phyloP scores from a whole-genome alignment of 2,888 invertebrate genomes.

The Pyrocoelia pectoralis region DNA sequence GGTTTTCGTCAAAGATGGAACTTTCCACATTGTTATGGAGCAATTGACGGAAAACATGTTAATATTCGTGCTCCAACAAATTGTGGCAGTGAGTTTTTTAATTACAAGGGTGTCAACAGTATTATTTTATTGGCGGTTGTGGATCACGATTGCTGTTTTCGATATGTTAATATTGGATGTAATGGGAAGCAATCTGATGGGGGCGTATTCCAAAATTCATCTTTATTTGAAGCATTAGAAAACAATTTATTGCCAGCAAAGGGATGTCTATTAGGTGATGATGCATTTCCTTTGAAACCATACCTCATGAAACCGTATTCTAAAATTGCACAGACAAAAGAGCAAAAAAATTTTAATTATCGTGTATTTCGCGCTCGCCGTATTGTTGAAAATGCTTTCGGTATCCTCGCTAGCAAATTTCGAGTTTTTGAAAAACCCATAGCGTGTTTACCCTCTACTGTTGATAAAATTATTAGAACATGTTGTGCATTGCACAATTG shows the following conservation, averaged over 20 bases:
- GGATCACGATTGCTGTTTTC: constrained; percentile 39
- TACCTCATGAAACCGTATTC: background rate
- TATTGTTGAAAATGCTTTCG: too few species aligned
- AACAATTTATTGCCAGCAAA: constrained; percentile 3
- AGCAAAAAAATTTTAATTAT: too few species aligned
- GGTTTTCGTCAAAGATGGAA: background rate
- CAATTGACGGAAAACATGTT: background rate
- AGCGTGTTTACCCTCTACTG: constrained; percentile 26
- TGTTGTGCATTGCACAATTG: constrained; percentile 30
- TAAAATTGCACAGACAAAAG: too few species aligned
- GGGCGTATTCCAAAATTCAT: constrained; percentile 21
- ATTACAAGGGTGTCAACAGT: constrained; percentile 40
- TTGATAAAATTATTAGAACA: constrained; percentile 27
- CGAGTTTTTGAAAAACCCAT: constrained; percentile 33
- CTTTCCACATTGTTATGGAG: background rate
- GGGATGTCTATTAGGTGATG: constrained; percentile 3
- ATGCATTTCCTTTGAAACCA: background rate
- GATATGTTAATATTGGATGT: constrained; percentile 37
- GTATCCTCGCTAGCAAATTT: constrained; percentile 20
- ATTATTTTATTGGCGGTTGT: constrained; percentile 41
- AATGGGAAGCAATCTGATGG: constrained; percentile 39
- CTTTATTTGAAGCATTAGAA: background rate
- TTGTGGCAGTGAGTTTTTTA: constrained; percentile 40
- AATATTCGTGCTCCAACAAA: constrained; percentile 39
- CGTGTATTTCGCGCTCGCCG: background rate